Base-by-base conservation (phyloP, 1,140 invertebrate genomes). In the Polypedilum vanderplanki region DNA sequence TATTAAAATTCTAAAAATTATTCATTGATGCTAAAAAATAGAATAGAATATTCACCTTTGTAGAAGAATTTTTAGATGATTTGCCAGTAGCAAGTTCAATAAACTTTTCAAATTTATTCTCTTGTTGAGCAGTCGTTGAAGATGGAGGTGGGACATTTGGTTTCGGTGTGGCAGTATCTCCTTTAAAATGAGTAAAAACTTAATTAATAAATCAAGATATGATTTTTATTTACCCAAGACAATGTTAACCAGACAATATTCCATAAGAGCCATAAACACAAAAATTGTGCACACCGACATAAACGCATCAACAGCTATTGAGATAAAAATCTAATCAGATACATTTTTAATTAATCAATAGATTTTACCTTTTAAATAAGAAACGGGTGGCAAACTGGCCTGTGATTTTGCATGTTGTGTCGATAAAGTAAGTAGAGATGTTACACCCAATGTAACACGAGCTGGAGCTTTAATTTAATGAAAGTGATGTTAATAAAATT, bases 181-280 rank as follows among this genome's bases (percentile, higher is more conserved):
- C 80, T 7, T 9, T 41, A 40, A 75, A 41, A 70, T n/a, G n/a
- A 64, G 20, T 75, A 67, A 40, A 1, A 74, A 20, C 5, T 40
- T 1, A 40, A 75, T 7, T 3, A 10, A 3, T 24, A 41, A 3
- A 5, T 18, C 3, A 41, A 73, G 17, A 5, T 12, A 18, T 41
- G 7, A 33, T 18, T 41, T 33, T 3, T 3, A 33, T 33, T 41
- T 73, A 75, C 73, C 22, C 17, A 96, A 85, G 0, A 96, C 91
- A 73, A 96, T 94, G 79, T 96, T 96, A 1, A 96, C 93, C 76
- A 96, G 82, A 79, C 93, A 95, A 81, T 96, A 96, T 81, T 96
- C 94, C 94, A 96, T 96, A 41, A 96, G 82, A 3, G 94, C 94
- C 89, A 95, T 91, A 81, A 96, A 96, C 79, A 96, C 94, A 83